Percentiles rank a stretch among this genome's conserved stretches.
These are phyloP conservation scores for Drosophila nasuta DNA, from an alignment of 1,140 invertebrate species.

Conservation along the genomic window DNA sequence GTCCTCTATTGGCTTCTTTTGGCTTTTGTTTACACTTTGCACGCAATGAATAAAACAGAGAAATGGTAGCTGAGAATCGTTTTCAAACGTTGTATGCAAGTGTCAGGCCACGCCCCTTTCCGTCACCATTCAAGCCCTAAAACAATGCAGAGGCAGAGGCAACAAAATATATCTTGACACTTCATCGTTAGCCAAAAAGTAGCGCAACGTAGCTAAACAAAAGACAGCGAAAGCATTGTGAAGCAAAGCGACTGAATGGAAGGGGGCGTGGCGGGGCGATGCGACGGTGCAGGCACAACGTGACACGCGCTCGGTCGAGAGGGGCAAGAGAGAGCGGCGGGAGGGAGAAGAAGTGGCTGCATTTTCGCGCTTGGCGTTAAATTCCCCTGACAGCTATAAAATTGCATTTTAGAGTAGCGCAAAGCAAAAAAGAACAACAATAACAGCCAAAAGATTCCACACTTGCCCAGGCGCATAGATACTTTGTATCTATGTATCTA, in stretches of 20 bases:
- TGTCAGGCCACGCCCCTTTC: constrained; percentile 32
- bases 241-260: not conserved
- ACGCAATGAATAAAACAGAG: constrained; percentile 68
- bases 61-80: constrained; percentile 42
- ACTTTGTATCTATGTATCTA: constrained; percentile 78
- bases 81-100: constrained; percentile 60
- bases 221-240: constrained; percentile 36
- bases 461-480: constrained; percentile 42
- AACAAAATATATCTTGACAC: constrained; percentile 77
- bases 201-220: constrained; percentile 70
- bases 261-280: too few relatives aligned
- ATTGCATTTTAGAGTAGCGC: constrained; percentile 80
- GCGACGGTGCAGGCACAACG: constrained; percentile 65
- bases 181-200: constrained; percentile 83
- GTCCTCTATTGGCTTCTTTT: constrained; percentile 34
- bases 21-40: constrained; percentile 72
- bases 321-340: not conserved
- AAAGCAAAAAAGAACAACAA: constrained; percentile 6
- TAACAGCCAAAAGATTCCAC: constrained; percentile 27
- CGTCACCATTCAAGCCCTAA: not conserved
- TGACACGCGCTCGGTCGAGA: constrained; percentile 52
- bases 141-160: constrained; percentile 53
- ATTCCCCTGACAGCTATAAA: constrained; percentile 82
- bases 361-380: constrained; percentile 83
- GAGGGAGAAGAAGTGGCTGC: constrained; percentile 53